These are phyloP conservation scores for Lasioglossum malachurum DNA, from an alignment of 2,888 invertebrate genomes.

Conservation along the genomic window DNA sequence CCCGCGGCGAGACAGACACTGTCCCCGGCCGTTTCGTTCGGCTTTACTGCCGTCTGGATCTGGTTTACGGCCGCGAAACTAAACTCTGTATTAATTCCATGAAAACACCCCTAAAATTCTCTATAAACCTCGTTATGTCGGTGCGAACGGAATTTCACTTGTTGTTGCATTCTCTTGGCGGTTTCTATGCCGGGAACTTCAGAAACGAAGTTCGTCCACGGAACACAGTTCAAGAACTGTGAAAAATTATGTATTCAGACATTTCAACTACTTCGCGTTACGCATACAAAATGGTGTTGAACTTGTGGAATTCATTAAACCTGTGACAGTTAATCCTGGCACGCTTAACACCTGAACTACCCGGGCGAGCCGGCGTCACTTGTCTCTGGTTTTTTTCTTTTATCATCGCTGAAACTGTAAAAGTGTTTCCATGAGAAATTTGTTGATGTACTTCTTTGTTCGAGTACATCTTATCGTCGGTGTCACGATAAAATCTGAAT, in stretches of 20 bases:
- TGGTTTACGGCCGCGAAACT: slow-evolving; percentile 81
- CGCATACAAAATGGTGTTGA: neutral
- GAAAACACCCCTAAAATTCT: slow-evolving; percentile 80
- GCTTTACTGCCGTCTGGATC: slow-evolving; percentile 82
- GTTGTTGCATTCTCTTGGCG: slow-evolving; percentile 61
- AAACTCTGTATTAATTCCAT: slow-evolving; percentile 82
- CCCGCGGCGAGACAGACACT: slow-evolving; percentile 74
- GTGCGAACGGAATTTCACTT: slow-evolving; percentile 68
- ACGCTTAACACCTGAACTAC: neutral
- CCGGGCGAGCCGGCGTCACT: neutral
- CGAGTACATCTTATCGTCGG: too few relatives aligned
- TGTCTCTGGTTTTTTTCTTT: neutral
- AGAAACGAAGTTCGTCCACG: slow-evolving; percentile 16
- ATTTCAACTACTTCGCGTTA: neutral
- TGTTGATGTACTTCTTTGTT: neutral
- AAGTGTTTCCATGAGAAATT: neutral
- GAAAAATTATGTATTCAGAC: slow-evolving; percentile 13
- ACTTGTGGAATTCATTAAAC: neutral
- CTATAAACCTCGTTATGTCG: slow-evolving; percentile 70
- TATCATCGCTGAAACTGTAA: neutral
- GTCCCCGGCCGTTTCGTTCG: slow-evolving; percentile 78
- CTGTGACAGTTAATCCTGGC: neutral
- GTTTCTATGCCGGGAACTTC: slow-evolving; percentile 5
- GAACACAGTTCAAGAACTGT: slow-evolving; percentile 1
- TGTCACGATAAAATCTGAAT: too few relatives aligned